phyloP scores from a whole-genome alignment of 2,113 vertebrate genomes.

The Chaenocephalus aceratus region DNA sequence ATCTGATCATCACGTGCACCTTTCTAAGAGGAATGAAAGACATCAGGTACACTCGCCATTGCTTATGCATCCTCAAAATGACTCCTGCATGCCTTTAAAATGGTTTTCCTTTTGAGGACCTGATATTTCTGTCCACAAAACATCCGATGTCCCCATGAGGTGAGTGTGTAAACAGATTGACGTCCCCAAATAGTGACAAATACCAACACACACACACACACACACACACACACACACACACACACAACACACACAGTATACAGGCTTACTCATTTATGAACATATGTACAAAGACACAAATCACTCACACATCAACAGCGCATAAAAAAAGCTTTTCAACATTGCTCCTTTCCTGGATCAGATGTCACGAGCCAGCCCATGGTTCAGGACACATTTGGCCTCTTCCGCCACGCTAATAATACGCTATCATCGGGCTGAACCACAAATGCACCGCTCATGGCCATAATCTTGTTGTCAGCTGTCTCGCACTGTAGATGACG shows the following conservation, averaged over 20 bases:
- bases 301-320: slow-evolving; percentile 16
- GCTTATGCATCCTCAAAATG: too few species aligned
- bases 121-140: too few species aligned
- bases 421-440: slow-evolving; percentile 55
- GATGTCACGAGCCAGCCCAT: slow-evolving; percentile 43
- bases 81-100: too few species aligned
- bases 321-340: slow-evolving; percentile 11
- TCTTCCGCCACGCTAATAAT: slow-evolving; percentile 58
- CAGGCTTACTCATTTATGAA: not conserved
- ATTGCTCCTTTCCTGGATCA: slow-evolving; percentile 29
- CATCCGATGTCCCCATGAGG: too few species aligned
- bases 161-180: too few species aligned
- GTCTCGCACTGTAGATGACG: slow-evolving; percentile 62
- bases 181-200: too few species aligned
- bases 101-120: too few species aligned
- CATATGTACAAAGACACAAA: slow-evolving; percentile 23
- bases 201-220: slow-evolving; percentile 4
- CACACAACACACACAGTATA: not conserved
- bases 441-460: slow-evolving; percentile 61
- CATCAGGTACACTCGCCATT: too few species aligned
- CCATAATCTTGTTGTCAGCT: slow-evolving; percentile 75
- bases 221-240: not conserved
- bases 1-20: too few species aligned
- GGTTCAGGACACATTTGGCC: slow-evolving; percentile 52
- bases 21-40: too few species aligned